Conservation (phyloP, 2,888 invertebrate genomes). For the Linyphia triangularis region DNA sequence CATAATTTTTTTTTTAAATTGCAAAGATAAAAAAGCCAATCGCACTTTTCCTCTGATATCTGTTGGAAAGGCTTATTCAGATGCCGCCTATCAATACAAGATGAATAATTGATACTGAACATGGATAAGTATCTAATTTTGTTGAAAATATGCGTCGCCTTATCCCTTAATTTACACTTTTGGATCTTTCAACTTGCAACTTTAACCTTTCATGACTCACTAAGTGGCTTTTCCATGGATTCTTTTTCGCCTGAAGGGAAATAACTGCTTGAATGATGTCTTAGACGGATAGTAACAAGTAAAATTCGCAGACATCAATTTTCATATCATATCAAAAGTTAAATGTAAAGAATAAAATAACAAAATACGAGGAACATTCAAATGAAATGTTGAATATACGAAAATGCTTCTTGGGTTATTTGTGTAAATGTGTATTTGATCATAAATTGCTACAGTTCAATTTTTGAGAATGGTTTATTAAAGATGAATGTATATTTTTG, state of each 20-base stretch:
- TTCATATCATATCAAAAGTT: slow-evolving; percentile 21
- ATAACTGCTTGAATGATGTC: neutral
- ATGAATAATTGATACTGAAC: slow-evolving; percentile 16
- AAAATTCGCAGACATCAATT: slow-evolving; percentile 27
- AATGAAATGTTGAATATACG: neutral
- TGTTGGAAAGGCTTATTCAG: neutral
- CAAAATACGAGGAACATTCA: neutral
- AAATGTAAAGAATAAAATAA: neutral
- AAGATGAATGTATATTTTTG: no score
- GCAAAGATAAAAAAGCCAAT: no score
- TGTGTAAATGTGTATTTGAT: no score
- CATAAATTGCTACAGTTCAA: no score
- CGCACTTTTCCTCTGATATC: neutral
- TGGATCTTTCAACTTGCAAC: slow-evolving; percentile 37
- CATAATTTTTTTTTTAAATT: no score
- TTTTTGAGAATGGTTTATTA: no score
- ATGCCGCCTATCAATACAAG: slow-evolving; percentile 13
- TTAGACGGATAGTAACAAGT: slow-evolving; percentile 7
- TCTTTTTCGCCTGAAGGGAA: neutral
- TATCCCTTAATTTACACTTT: slow-evolving; percentile 27
- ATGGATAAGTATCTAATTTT: slow-evolving; percentile 21
- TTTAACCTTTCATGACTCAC: slow-evolving; percentile 28
- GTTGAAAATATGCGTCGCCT: neutral
- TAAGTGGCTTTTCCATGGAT: slow-evolving; percentile 29
- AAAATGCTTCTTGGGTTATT: no score